Evolutionary conservation across 2,888 invertebrate species (phyloP).

Genomic region (Ernsta delagoae): DNA sequence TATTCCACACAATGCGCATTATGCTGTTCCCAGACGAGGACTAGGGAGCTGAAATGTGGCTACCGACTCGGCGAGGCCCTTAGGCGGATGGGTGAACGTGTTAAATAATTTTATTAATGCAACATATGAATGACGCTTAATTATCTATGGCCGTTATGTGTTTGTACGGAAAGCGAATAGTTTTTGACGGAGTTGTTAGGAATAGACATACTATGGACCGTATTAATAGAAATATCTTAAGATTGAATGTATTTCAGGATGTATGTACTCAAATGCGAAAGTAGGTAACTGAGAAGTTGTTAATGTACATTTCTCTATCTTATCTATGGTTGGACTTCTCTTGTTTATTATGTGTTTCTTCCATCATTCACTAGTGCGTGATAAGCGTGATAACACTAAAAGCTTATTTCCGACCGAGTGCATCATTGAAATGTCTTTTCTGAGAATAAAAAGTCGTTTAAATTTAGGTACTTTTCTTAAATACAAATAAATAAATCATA

Average conservation of each 20-base stretch:
- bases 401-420: too few relatives aligned
- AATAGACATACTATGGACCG: too few relatives aligned
- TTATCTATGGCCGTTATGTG: constrained; percentile 13
- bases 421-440: not conserved
- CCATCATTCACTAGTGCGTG: too few relatives aligned
- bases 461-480: constrained; percentile 5
- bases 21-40: constrained; percentile 29
- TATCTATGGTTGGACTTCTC: too few relatives aligned
- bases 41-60: constrained; percentile 28
- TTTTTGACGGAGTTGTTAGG: too few relatives aligned
- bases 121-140: constrained; percentile 32
- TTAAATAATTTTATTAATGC: constrained; percentile 36
- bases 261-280: too few relatives aligned
- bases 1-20: constrained; percentile 36
- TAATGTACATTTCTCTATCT: too few relatives aligned
- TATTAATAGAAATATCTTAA: too few relatives aligned
- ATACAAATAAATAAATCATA: constrained; percentile 34
- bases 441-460: constrained; percentile 6
- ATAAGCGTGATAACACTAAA: too few relatives aligned
- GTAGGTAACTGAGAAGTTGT: too few relatives aligned
- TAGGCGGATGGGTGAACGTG: constrained; percentile 18
- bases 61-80: constrained; percentile 20
- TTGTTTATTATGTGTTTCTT: too few relatives aligned
- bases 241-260: too few relatives aligned
- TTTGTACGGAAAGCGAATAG: not conserved